Evolutionary conservation across 2,888 invertebrate species (phyloP).

Genomic region (Uloborus plumipes): DNA sequence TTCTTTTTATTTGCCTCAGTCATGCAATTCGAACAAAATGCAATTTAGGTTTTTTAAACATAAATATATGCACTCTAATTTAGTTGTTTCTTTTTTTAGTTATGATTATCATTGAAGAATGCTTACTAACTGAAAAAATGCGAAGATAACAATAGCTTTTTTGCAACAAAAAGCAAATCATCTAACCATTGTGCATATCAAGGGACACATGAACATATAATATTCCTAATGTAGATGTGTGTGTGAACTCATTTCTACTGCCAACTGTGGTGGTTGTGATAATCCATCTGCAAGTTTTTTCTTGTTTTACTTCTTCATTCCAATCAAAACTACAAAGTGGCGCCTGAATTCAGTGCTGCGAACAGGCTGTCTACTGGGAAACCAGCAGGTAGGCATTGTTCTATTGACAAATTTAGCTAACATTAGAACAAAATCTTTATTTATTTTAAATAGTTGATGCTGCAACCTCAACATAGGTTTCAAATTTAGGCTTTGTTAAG

Average conservation of each 20-base stretch:
- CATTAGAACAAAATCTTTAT: neutral
- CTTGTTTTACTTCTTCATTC: slow-evolving; percentile 50
- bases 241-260: slow-evolving; percentile 16
- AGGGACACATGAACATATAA: slow-evolving; percentile 22
- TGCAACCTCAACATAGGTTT: too few relatives aligned
- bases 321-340: slow-evolving; percentile 45
- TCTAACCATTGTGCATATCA: slow-evolving; percentile 28
- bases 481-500: too few relatives aligned
- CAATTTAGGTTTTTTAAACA: too few relatives aligned
- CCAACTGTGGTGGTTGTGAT: slow-evolving; percentile 52
- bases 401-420: neutral
- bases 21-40: too few relatives aligned
- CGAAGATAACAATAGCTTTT: slow-evolving; percentile 46
- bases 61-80: too few relatives aligned
- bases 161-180: slow-evolving; percentile 1
- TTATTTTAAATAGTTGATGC: too few relatives aligned
- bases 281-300: slow-evolving; percentile 22
- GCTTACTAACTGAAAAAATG: slow-evolving; percentile 1
- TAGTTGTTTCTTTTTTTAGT: too few relatives aligned
- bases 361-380: slow-evolving; percentile 63
- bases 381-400: slow-evolving; percentile 52
- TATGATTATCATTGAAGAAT: too few relatives aligned
- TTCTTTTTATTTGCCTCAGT: too few relatives aligned
- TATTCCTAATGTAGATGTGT: slow-evolving; percentile 56
- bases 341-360: slow-evolving; percentile 37